Percentiles rank a stretch among this genome's conserved stretches.
Evolutionary conservation across 2,888 invertebrate species (phyloP).

Genomic region (Agrotis puta): DNA sequence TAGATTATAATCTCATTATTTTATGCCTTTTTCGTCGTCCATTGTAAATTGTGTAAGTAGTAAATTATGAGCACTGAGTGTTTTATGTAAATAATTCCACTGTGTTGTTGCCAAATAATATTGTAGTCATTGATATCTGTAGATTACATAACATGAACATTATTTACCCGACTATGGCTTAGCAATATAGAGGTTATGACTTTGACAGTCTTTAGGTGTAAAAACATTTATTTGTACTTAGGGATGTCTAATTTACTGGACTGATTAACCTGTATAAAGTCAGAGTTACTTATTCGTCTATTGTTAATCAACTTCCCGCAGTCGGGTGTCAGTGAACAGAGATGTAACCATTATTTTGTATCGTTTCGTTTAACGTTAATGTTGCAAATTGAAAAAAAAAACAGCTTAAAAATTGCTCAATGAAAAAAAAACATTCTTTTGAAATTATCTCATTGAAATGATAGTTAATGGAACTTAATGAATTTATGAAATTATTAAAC

Average conservation of each 20-base stretch:
- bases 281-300: background rate
- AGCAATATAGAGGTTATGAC: conserved; percentile 13
- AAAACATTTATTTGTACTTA: conserved; percentile 17
- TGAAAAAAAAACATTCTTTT: conserved; percentile 40
- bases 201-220: conserved; percentile 6
- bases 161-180: conserved; percentile 45
- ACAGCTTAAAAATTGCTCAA: conserved; percentile 60
- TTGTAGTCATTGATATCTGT: conserved; percentile 51
- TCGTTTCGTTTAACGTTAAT: conserved; percentile 25
- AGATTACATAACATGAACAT: conserved; percentile 28
- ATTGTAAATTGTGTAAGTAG: conserved; percentile 62
- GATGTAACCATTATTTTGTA: conserved; percentile 1
- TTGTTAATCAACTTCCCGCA: conserved; percentile 8
- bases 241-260: conserved; percentile 20
- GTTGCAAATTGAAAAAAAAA: conserved; percentile 15
- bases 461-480: conserved; percentile 13
- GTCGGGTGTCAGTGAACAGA: conserved; percentile 36
- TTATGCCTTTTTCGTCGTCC: conserved; percentile 65
- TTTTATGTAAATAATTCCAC: conserved; percentile 64
- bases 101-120: conserved; percentile 65
- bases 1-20: conserved; percentile 64
- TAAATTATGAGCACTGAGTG: conserved; percentile 61
- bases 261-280: conserved; percentile 14
- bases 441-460: conserved; percentile 41
- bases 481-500: conserved; percentile 54